Evolutionary conservation across 2,888 invertebrate species (phyloP).

Genomic region (Limnephilus lunatus): DNA sequence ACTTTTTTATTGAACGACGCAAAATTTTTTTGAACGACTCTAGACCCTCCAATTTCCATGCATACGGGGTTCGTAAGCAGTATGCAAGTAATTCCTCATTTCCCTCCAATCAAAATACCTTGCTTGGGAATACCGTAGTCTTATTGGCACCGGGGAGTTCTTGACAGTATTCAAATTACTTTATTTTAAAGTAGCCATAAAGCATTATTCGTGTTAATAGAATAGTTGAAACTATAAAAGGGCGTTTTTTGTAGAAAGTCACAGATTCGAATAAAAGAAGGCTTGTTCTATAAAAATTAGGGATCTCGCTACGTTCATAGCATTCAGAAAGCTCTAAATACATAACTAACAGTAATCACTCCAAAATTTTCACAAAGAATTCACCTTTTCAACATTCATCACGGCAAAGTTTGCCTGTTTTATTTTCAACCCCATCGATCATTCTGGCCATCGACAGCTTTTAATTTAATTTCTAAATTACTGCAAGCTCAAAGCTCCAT

Average conservation of each 20-base stretch:
- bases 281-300: background rate
- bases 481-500: background rate
- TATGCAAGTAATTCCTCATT: too few relatives aligned
- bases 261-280: background rate
- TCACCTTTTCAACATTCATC: conserved; percentile 6
- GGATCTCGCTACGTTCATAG: background rate
- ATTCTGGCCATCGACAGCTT: conserved; percentile 25
- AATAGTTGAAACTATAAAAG: background rate
- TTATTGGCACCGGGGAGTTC: too few relatives aligned
- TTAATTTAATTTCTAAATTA: conserved; percentile 53
- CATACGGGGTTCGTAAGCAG: too few relatives aligned
- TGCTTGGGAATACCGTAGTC: too few relatives aligned
- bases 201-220: too few relatives aligned
- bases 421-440: conserved; percentile 32
- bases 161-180: too few relatives aligned
- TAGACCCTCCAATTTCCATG: too few relatives aligned
- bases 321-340: background rate
- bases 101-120: too few relatives aligned
- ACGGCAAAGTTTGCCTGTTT: background rate
- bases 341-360: background rate
- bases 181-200: too few relatives aligned
- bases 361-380: background rate
- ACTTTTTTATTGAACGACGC: too few relatives aligned
- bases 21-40: too few relatives aligned
- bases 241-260: background rate